Percentiles rank a stretch among this genome's conserved stretches.
Conservation (phyloP, 2,888 invertebrate species). For the Leptopilina syphax region DNA sequence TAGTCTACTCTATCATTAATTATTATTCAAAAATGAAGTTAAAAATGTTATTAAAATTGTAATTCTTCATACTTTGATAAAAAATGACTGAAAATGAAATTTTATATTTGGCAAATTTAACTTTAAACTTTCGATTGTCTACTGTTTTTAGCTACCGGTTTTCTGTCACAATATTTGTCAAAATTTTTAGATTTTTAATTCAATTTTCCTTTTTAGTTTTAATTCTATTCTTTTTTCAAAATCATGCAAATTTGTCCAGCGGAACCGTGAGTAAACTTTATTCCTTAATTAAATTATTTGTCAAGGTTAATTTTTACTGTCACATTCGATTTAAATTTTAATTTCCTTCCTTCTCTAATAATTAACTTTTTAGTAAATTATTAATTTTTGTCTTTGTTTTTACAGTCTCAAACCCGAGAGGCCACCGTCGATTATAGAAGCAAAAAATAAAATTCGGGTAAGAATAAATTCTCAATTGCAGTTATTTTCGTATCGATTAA, state of each 20-base stretch:
- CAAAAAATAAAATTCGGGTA: slow-evolving; percentile 69
- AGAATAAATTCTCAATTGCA: slow-evolving; percentile 20
- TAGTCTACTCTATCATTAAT: no score
- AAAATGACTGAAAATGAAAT: neutral
- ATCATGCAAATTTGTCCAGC: slow-evolving; percentile 70
- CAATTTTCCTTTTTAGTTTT: neutral
- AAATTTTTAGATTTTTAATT: slow-evolving; percentile 43
- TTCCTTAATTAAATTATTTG: slow-evolving; percentile 10
- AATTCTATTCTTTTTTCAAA: slow-evolving; percentile 18
- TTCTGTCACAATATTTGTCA: slow-evolving; percentile 37
- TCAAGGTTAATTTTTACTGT: slow-evolving; percentile 16
- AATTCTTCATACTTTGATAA: no score
- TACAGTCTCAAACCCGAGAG: slow-evolving; percentile 51
- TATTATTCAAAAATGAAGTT: no score
- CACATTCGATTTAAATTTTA: neutral
- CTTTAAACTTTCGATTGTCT: slow-evolving; percentile 6
- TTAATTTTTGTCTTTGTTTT: slow-evolving; percentile 15
- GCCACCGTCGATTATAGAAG: slow-evolving; percentile 64
- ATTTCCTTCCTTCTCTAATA: no score
- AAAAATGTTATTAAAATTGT: no score
- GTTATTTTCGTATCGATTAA: neutral
- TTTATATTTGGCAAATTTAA: slow-evolving; percentile 4
- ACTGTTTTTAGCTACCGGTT: slow-evolving; percentile 20
- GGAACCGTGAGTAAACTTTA: slow-evolving; percentile 62
- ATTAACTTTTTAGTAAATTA: neutral